phyloP scores from a whole-genome alignment of 2,113 vertebrate genomes.

The Mus spicilegus region DNA sequence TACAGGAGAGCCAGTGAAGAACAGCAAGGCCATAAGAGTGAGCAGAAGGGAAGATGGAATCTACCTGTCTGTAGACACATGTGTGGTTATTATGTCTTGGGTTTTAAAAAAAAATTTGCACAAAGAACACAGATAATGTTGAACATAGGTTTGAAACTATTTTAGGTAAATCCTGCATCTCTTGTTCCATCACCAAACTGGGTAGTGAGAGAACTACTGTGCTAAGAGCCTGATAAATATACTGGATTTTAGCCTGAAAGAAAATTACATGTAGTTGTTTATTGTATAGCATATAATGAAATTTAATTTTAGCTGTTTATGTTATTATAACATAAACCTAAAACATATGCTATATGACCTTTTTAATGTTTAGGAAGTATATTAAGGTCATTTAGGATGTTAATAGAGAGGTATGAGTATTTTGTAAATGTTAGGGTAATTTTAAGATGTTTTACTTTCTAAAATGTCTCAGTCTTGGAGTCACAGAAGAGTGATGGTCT shows the following conservation, averaged over 20 bases:
- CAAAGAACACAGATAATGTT: not conserved
- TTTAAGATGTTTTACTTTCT: conserved; percentile 48
- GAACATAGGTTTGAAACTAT: conserved; percentile 3
- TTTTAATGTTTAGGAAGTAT: conserved; percentile 8
- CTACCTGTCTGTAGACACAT: not conserved
- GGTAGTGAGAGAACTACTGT: not conserved
- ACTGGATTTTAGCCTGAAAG: not conserved
- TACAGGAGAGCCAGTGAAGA: not conserved
- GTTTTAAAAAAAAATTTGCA: not conserved
- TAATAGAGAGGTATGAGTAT: conserved; percentile 27
- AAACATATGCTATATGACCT: not conserved
- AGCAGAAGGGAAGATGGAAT: not conserved
- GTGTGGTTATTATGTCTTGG: not conserved
- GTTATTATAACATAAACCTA: not conserved
- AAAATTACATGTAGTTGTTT: not conserved
- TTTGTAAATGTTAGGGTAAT: not conserved
- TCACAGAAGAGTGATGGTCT: not conserved
- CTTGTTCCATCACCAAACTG: not conserved
- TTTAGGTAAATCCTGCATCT: not conserved
- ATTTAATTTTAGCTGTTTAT: conserved; percentile 39
- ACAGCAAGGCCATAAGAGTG: not conserved
- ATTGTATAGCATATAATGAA: not conserved
- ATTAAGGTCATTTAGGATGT: conserved; percentile 23
- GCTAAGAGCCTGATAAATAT: not conserved
- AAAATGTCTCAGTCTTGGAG: conserved; percentile 35